A percentile compares a stretch with the other conserved stretches of the same genome.
phyloP scores from a whole-genome alignment of 2,113 vertebrate species.

The Pollimyrus isidori region DNA sequence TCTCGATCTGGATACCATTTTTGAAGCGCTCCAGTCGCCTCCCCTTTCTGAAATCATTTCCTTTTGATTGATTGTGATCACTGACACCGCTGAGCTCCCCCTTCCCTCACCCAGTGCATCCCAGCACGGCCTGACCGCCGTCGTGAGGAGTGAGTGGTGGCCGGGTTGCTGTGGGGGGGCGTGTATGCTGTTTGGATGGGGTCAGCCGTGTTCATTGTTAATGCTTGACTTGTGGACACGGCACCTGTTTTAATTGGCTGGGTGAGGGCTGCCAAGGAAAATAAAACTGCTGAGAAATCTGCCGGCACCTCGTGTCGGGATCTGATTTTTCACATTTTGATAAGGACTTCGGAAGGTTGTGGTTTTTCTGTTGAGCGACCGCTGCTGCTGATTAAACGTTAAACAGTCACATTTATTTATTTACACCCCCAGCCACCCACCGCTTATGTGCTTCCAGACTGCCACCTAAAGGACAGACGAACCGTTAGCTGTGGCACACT shows the following conservation, averaged over 20 bases:
- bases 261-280: neutral
- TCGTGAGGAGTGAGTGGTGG: neutral
- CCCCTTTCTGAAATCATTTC: neutral
- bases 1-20: neutral
- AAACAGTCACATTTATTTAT: conserved; percentile 29
- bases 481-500: conserved; percentile 78
- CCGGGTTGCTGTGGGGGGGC: too few species aligned
- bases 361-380: conserved; percentile 21
- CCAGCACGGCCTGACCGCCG: neutral
- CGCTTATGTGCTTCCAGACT: neutral
- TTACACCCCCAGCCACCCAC: neutral
- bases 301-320: neutral
- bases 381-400: conserved; percentile 31
- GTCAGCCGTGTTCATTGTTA: conserved; percentile 14
- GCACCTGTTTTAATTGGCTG: conserved; percentile 14
- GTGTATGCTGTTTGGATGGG: neutral
- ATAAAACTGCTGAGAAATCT: neutral
- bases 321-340: conserved; percentile 18
- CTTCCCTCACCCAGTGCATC: neutral
- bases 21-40: neutral
- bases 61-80: neutral
- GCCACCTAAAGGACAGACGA: conserved; percentile 64
- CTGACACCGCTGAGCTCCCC: neutral
- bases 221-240: conserved; percentile 7
- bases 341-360: conserved; percentile 20